Evolutionary conservation across 1,140 invertebrate genomes (phyloP), one percentile per base, ranked within the genome.

Genomic region (Ooceraea biroi): DNA sequence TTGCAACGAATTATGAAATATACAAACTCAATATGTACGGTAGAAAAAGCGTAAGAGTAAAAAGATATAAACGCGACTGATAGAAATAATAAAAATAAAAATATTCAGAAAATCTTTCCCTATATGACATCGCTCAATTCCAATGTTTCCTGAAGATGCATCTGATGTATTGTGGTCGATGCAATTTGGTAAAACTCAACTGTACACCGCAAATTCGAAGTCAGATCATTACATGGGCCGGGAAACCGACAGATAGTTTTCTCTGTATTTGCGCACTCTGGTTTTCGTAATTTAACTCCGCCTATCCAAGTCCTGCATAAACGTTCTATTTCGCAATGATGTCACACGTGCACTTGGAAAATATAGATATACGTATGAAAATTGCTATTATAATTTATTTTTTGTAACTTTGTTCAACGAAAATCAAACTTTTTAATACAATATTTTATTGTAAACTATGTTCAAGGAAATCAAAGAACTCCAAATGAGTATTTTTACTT

Each of bases 121-220:
- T 12, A 19, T 60, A 22, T 5, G 0, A 30, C 36, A 7, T 36
- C 36, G n/a, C 1, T 12, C 1, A 66, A 57, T 63, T 5, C 7
- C 1, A 36, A 60, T 52, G 72, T 19, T 60, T 58, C 44, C 25
- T 12, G 22, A 65, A 66, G 36, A 50, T 25, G 44, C 48, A n/a
- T 52, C 30, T 63, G 25, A 83, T 41, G 55, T 27, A 8, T 46
- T 68, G 65, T 50, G 85, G 68, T 69, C 36, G 68, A 58, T 12
- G n/a, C 55, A n/a, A 63, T 44, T 50, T 14, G 22, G 17, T 63
- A 52, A 50, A 83, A 87, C 80, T 82, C 50, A 19, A 58, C 44
- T 58, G 63, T 65, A 74, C 76, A 83, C 78, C 78, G 57, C 78
- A 72, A 83, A 87, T 77, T 87, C 66, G 41, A 77, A 86, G 69